These are phyloP conservation scores for Drosophila ironensis DNA, from an alignment of 1,140 invertebrate genomes.

Conservation along the genomic window DNA sequence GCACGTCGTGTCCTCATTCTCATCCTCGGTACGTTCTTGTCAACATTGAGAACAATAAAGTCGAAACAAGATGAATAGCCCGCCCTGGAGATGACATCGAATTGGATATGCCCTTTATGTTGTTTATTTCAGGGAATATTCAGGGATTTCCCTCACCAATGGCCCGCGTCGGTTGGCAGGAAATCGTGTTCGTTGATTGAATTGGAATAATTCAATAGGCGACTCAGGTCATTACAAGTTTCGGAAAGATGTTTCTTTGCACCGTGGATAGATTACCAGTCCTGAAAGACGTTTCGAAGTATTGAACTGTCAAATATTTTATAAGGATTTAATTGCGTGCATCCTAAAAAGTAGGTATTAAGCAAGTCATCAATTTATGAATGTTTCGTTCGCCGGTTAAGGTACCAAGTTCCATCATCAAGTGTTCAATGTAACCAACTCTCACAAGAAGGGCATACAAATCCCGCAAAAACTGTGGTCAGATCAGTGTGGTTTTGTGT, in stretches of 20 bases:
- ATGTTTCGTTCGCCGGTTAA: background rate
- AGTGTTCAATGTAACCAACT: too few species aligned
- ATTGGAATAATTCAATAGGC: constrained; percentile 6
- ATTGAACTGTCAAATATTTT: too few species aligned
- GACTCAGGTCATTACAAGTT: background rate
- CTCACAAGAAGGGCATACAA: constrained; percentile 23
- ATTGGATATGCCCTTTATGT: constrained; percentile 41
- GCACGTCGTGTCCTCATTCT: constrained; percentile 25
- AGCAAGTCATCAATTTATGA: background rate
- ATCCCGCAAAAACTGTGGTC: constrained; percentile 12
- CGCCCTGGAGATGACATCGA: constrained; percentile 24
- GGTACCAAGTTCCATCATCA: background rate
- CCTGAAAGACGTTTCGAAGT: too few species aligned
- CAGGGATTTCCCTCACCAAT: background rate
- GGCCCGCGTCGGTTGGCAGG: constrained; percentile 5
- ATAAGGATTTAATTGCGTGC: too few species aligned
- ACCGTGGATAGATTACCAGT: too few species aligned
- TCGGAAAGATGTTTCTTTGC: too few species aligned
- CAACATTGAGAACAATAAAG: constrained; percentile 66
- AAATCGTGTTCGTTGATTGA: constrained; percentile 25
- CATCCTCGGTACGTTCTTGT: constrained; percentile 40
- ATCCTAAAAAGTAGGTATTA: too few species aligned
- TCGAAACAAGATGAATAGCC: constrained; percentile 57
- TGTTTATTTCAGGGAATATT: constrained; percentile 14
- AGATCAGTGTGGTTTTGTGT: constrained; percentile 32